These are phyloP conservation scores for Asarcornis scutulata DNA, from an alignment of 2,113 vertebrate species.

Conservation along the genomic window DNA sequence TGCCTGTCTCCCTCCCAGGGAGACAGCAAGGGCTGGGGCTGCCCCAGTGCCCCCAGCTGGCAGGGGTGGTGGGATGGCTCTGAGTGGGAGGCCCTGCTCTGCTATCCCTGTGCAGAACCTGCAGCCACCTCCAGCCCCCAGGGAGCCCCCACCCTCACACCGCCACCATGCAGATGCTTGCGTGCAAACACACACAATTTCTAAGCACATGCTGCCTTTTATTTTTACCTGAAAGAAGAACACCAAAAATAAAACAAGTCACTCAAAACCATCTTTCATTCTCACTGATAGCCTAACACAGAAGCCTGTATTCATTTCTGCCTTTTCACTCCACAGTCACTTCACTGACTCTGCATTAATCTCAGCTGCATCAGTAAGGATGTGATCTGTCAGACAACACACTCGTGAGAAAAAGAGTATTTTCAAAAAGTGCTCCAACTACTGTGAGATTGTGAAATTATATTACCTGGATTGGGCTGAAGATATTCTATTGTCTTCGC, in stretches of 20 bases:
- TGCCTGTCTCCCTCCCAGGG: too few species aligned
- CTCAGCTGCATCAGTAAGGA: neutral
- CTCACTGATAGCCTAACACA: neutral
- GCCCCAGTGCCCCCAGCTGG: neutral
- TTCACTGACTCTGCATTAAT: neutral
- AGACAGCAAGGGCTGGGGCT: neutral
- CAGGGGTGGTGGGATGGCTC: accelerated
- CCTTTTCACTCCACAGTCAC: accelerated
- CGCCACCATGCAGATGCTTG: neutral
- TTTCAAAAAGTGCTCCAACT: neutral
- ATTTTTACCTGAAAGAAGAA: neutral
- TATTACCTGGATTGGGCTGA: constrained; percentile 96
- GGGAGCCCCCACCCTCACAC: accelerated
- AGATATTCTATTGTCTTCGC: constrained; percentile 98
- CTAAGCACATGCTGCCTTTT: neutral
- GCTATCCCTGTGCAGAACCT: neutral
- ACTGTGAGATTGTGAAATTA: neutral
- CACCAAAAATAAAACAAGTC: too few species aligned
- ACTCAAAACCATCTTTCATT: neutral
- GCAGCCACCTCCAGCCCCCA: accelerated
- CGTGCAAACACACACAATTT: accelerated
- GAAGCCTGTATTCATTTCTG: neutral
- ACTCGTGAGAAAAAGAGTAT: neutral
- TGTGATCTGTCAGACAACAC: neutral
- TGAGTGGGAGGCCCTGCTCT: neutral